Conservation (phyloP, 1,140 invertebrate species). For the Ostrea edulis region DNA sequence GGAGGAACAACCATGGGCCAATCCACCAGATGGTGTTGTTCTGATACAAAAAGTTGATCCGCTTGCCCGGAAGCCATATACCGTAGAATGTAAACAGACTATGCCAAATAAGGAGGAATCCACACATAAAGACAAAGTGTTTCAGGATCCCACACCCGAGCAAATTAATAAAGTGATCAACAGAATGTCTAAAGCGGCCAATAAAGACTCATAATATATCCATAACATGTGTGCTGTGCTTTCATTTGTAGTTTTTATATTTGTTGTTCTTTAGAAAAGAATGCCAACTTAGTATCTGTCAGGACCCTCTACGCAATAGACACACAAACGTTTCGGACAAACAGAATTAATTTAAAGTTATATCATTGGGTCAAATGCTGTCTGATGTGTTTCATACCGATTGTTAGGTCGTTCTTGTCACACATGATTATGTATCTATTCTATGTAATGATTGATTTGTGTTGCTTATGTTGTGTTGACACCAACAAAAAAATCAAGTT, state of each 20-base stretch:
- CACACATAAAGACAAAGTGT: neutral
- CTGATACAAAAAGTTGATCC: slow-evolving; percentile 58
- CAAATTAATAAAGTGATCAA: slow-evolving; percentile 39
- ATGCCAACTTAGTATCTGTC: neutral
- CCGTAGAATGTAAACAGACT: slow-evolving; percentile 29
- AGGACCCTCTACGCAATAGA: neutral
- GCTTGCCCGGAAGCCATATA: slow-evolving; percentile 55
- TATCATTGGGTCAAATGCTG: too few relatives aligned
- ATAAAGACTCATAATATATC: neutral
- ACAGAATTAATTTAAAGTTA: too few relatives aligned
- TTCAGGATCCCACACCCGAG: slow-evolving; percentile 33
- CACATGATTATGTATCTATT: too few relatives aligned
- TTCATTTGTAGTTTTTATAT: neutral
- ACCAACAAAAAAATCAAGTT: too few relatives aligned
- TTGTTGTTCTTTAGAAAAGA: neutral
- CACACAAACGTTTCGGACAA: neutral
- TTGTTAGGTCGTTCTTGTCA: too few relatives aligned
- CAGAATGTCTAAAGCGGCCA: slow-evolving; percentile 35
- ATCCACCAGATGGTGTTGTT: slow-evolving; percentile 47
- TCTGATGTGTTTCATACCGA: too few relatives aligned
- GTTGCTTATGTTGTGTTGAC: too few relatives aligned
- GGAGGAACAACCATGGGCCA: slow-evolving; percentile 54
- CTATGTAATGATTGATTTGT: too few relatives aligned
- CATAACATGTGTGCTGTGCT: neutral
- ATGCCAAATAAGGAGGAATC: neutral